Conservation (phyloP, 92 coral and sea anemone species). For the Ricordea florida region DNA sequence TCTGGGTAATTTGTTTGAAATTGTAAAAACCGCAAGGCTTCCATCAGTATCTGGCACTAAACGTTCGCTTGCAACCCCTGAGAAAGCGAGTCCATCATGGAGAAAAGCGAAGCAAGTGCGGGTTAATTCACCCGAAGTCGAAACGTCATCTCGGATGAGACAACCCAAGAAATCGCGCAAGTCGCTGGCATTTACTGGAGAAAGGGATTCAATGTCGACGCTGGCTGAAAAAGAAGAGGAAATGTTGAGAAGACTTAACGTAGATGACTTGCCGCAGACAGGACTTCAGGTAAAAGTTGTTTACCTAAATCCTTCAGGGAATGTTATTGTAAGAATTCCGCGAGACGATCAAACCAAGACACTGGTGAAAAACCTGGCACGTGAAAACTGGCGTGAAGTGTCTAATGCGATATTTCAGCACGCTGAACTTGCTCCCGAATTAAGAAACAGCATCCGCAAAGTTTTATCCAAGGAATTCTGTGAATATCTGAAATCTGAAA, state of each 20-base stretch:
- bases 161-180: background rate
- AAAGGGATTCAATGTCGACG: background rate
- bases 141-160: background rate
- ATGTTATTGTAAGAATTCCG: slow-evolving; percentile 37
- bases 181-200: slow-evolving; percentile 1
- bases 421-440: slow-evolving; percentile 22
- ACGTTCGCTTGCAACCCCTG: background rate
- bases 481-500: background rate
- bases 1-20: slow-evolving; percentile 18
- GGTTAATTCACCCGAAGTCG: background rate
- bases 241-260: background rate
- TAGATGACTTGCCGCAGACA: background rate
- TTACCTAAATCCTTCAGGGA: slow-evolving; percentile 9
- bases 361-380: slow-evolving; percentile 28
- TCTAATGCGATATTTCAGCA: slow-evolving; percentile 25
- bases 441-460: slow-evolving; percentile 2
- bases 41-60: no score
- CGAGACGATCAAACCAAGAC: slow-evolving; percentile 23
- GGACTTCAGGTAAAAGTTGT: slow-evolving; percentile 40
- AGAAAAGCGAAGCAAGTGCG: background rate
- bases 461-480: background rate
- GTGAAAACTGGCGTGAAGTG: slow-evolving; percentile 46
- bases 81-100: background rate
- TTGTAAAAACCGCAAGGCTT: slow-evolving; percentile 19
- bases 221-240: background rate